Percentiles rank a stretch among this genome's conserved stretches.
phyloP scores from a whole-genome alignment of 2,797 vertebrate genomes.

The Manis javanica region DNA sequence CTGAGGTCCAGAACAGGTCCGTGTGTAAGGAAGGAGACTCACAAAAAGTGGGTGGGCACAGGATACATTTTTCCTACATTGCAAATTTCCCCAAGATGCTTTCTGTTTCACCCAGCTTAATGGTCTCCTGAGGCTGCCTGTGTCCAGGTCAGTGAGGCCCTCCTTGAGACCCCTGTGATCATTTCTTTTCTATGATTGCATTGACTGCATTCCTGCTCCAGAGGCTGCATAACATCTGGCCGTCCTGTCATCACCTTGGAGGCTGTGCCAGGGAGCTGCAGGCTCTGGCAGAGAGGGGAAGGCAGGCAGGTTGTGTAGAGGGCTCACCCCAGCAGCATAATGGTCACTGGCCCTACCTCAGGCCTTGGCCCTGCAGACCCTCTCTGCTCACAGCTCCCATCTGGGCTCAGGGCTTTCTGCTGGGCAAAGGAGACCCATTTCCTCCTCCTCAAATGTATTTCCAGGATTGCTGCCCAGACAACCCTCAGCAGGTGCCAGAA shows the following conservation, averaged over 20 bases:
- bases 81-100: not conserved
- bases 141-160: not conserved
- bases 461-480: not conserved
- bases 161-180: not conserved
- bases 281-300: not conserved
- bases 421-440: not conserved
- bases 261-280: not conserved
- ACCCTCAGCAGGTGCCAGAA: not conserved
- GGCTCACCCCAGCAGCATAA: not conserved
- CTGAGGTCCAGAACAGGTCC: not conserved
- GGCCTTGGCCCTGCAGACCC: too few species aligned
- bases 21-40: not conserved
- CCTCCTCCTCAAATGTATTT: not conserved
- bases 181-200: not conserved
- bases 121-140: not conserved
- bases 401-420: not conserved
- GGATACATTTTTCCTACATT: not conserved
- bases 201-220: not conserved
- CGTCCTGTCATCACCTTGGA: not conserved
- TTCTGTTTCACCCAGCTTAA: not conserved
- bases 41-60: not conserved
- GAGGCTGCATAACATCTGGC: not conserved
- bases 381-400: not conserved
- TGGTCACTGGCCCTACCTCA: not conserved
- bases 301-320: fast-evolving